Evolutionary conservation across 2,113 vertebrate species (phyloP).

Genomic region (Pollachius pollachius): DNA sequence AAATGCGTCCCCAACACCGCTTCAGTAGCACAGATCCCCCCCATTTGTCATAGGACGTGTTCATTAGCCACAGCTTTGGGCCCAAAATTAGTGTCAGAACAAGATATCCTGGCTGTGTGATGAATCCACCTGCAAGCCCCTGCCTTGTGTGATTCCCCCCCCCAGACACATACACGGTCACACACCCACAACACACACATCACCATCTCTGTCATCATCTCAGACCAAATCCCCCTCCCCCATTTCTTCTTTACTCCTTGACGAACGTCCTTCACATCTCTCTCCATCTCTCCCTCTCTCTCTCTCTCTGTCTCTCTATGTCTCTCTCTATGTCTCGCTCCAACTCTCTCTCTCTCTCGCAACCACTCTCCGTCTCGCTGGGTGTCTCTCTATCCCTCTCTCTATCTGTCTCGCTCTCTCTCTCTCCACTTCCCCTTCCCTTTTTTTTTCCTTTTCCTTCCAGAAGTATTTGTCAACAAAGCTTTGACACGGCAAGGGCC

Average conservation of each 20-base stretch:
- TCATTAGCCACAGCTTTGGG: conserved; percentile 75
- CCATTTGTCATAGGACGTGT: conserved; percentile 75
- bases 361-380: too few species aligned
- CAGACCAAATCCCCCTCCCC: conserved; percentile 22
- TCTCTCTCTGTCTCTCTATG: too few species aligned
- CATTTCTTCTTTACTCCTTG: conserved; percentile 34
- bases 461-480: conserved; percentile 73
- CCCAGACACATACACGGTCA: conserved; percentile 40
- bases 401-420: too few species aligned
- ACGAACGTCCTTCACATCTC: conserved; percentile 65
- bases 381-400: too few species aligned
- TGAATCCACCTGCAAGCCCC: conserved; percentile 62
- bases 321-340: too few species aligned
- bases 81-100: conserved; percentile 76
- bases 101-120: conserved; percentile 71
- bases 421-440: conserved; percentile 9
- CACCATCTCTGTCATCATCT: too few species aligned
- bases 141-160: conserved; percentile 50
- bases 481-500: conserved; percentile 48
- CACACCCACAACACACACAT: background rate
- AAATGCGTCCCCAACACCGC: conserved; percentile 68
- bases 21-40: conserved; percentile 57
- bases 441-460: conserved; percentile 57
- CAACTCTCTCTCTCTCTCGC: too few species aligned
- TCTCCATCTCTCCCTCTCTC: background rate